Percentiles rank a stretch among this genome's conserved stretches.
These are phyloP conservation scores for Limosa lapponica DNA, from an alignment of 2,797 vertebrate species.

Conservation along the genomic window DNA sequence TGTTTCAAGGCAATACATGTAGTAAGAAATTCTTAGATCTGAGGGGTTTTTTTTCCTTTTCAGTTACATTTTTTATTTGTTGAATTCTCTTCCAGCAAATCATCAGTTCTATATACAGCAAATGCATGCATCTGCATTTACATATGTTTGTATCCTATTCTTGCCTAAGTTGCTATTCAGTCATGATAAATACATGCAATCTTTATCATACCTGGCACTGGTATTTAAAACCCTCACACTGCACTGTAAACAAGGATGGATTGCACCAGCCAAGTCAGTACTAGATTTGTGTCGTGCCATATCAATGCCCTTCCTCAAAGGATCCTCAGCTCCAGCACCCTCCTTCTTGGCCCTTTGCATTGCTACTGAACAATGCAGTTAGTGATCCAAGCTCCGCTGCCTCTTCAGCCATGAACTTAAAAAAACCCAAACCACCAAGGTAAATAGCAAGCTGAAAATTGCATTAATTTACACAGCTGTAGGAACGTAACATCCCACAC, in stretches of 20 bases:
- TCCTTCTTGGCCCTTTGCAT: background rate
- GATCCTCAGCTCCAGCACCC: background rate
- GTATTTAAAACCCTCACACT: background rate
- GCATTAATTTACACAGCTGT: background rate
- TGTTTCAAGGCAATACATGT: background rate
- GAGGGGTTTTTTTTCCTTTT: background rate
- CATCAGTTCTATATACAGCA: background rate
- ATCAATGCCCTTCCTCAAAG: background rate
- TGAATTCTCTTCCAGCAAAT: background rate
- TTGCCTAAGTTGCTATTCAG: background rate
- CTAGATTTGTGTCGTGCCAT: fast-evolving
- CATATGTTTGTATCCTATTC: background rate
- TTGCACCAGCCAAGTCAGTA: background rate
- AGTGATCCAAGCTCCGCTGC: background rate
- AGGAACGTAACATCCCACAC: background rate
- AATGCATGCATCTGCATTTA: background rate
- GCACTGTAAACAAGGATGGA: background rate
- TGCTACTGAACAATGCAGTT: background rate
- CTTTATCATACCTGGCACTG: background rate
- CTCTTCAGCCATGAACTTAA: background rate
- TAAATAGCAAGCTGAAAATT: background rate
- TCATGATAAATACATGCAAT: background rate
- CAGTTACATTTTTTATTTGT: conserved; percentile 30
- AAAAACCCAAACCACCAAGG: background rate
- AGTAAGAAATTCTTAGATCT: background rate